Percentiles rank a stretch among this genome's conserved stretches.
Evolutionary conservation across 2,113 vertebrate species (phyloP).

Genomic region (Xiphophorus hellerii): DNA sequence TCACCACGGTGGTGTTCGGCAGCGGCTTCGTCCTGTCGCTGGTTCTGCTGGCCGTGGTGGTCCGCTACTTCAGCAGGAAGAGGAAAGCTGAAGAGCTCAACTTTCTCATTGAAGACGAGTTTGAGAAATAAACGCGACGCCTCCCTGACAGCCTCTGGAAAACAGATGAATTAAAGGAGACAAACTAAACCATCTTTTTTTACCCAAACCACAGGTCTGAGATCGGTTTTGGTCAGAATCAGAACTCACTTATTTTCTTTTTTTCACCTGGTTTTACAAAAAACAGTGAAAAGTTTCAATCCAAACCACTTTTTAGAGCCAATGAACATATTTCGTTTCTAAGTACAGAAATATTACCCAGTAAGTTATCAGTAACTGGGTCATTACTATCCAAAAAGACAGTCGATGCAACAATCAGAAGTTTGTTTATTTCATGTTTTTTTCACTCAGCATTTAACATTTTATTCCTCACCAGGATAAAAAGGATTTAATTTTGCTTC

Average conservation of each 20-base stretch:
- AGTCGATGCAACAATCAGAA: too few relatives aligned
- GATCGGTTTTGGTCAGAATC: background rate
- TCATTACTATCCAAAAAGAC: too few relatives aligned
- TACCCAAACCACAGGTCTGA: background rate
- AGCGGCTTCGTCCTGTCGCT: conserved; percentile 22
- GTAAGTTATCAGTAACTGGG: too few relatives aligned
- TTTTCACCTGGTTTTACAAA: too few relatives aligned
- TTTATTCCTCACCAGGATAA: too few relatives aligned
- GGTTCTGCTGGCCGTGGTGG: conserved; percentile 15
- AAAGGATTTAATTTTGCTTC: too few relatives aligned
- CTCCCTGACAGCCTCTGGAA: background rate
- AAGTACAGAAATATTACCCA: too few relatives aligned
- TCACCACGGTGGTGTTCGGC: conserved; percentile 47
- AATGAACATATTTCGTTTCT: too few relatives aligned
- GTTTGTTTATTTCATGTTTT: too few relatives aligned
- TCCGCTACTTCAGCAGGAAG: conserved; percentile 31
- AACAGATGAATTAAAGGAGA: background rate
- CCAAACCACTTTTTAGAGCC: too few relatives aligned
- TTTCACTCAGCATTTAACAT: too few relatives aligned
- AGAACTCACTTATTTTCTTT: background rate
- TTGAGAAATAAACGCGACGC: background rate
- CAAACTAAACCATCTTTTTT: background rate
- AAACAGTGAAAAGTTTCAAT: too few relatives aligned
- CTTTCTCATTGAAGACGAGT: conserved; percentile 25
- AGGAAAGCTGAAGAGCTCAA: conserved; percentile 31